These are phyloP conservation scores for Trichosurus vulpecula DNA, from an alignment of 2,797 vertebrate genomes.

Conservation along the genomic window DNA sequence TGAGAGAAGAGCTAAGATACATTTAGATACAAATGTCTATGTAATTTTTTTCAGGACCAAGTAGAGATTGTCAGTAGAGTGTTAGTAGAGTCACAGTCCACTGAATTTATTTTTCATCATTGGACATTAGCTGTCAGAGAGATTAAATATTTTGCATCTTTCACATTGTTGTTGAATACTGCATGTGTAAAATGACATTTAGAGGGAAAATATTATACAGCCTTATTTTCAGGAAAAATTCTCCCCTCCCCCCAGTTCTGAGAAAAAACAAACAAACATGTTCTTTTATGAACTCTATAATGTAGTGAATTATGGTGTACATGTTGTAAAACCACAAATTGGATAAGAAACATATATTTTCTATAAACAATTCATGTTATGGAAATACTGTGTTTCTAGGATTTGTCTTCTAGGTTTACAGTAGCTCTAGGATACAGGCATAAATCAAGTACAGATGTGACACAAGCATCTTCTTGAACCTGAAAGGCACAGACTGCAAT, in stretches of 20 bases:
- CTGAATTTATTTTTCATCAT: not conserved
- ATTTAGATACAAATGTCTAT: not conserved
- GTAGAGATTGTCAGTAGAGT: not conserved
- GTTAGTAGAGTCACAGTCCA: not conserved
- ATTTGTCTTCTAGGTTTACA: constrained; percentile 8
- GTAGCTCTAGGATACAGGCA: not conserved
- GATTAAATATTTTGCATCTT: not conserved
- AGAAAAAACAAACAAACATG: not conserved
- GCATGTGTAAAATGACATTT: not conserved
- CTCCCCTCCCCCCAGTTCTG: not conserved
- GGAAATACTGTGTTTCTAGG: not conserved
- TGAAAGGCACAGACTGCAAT: constrained; percentile 48
- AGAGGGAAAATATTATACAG: not conserved
- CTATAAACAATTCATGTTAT: not conserved
- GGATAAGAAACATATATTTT: not conserved
- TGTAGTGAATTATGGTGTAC: not conserved
- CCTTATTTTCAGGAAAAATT: not conserved
- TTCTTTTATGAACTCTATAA: not conserved
- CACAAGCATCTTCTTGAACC: constrained; percentile 1
- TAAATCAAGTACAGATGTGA: constrained; percentile 57
- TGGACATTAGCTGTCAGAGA: not conserved
- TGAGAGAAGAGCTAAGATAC: not conserved
- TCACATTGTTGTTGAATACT: not conserved
- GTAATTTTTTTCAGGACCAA: not conserved
- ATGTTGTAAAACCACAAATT: not conserved